Evolutionary conservation across 2,888 invertebrate genomes (phyloP).

Genomic region (Athripsodes cinereus): DNA sequence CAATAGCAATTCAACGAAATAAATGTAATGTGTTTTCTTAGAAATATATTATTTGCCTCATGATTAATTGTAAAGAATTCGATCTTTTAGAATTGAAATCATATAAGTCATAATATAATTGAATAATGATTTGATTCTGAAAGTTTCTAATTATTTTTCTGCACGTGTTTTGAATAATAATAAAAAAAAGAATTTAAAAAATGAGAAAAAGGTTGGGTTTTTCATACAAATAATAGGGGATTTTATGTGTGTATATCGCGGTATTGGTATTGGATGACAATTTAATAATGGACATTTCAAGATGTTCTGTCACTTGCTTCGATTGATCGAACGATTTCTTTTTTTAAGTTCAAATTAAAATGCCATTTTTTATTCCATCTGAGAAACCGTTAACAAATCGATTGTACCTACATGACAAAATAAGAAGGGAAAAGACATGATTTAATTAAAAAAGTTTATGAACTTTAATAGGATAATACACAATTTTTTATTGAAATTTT

Average conservation of each 20-base stretch:
- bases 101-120: too few species aligned
- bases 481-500: too few species aligned
- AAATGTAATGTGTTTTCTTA: too few species aligned
- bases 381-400: constrained; percentile 9
- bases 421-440: constrained; percentile 5
- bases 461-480: not conserved
- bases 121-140: too few species aligned
- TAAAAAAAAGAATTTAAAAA: too few species aligned
- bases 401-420: constrained; percentile 4
- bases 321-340: constrained; percentile 12
- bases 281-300: constrained; percentile 21
- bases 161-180: too few species aligned
- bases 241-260: not conserved
- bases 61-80: too few species aligned
- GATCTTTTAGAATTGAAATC: too few species aligned
- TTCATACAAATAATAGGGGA: not conserved
- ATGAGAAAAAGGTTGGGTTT: too few species aligned
- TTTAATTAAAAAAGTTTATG: constrained; percentile 13
- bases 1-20: too few species aligned
- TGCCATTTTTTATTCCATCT: constrained; percentile 10
- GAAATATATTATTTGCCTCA: too few species aligned
- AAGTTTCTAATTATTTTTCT: too few species aligned
- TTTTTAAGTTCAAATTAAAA: constrained; percentile 5
- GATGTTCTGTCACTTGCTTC: constrained; percentile 16
- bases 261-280: constrained; percentile 1